These are phyloP conservation scores for Drosophila nikananu DNA, from an alignment of 1,140 invertebrate species.

Conservation along the genomic window DNA sequence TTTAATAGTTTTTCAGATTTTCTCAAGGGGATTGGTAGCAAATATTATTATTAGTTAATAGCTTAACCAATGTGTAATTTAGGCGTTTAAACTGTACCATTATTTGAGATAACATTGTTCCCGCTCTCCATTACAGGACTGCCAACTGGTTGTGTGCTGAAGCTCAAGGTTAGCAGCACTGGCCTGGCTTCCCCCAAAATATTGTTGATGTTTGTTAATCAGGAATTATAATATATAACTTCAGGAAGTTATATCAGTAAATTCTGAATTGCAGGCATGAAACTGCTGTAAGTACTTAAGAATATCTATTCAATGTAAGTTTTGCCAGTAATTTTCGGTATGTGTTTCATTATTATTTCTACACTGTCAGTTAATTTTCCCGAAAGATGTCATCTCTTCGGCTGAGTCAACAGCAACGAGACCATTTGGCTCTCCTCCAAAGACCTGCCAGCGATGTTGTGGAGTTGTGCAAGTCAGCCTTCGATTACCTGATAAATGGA, in stretches of 20 bases:
- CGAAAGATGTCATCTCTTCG: slow-evolving; percentile 52
- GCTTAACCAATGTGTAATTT: neutral
- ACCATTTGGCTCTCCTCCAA: slow-evolving; percentile 62
- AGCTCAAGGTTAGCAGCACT: neutral
- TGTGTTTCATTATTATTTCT: neutral
- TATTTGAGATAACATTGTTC: neutral
- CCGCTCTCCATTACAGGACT: neutral
- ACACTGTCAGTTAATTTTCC: neutral
- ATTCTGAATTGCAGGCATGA: neutral
- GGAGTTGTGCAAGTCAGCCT: slow-evolving; percentile 76
- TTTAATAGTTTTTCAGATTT: neutral
- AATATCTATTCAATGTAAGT: slow-evolving; percentile 1
- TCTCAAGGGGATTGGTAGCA: neutral
- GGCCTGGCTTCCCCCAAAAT: neutral
- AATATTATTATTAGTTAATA: neutral
- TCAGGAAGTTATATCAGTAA: neutral
- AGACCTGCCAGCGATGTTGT: slow-evolving; percentile 65
- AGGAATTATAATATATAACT: too few relatives aligned
- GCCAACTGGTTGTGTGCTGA: neutral
- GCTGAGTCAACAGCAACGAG: slow-evolving; percentile 61
- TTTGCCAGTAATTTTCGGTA: neutral
- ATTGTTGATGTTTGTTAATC: slow-evolving; percentile 18
- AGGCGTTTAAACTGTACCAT: too few relatives aligned
- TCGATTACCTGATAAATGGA: slow-evolving; percentile 75
- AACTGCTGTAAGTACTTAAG: neutral